Conservation (phyloP, 2,888 invertebrate genomes). For the Leptinotarsa rubiginosa region DNA sequence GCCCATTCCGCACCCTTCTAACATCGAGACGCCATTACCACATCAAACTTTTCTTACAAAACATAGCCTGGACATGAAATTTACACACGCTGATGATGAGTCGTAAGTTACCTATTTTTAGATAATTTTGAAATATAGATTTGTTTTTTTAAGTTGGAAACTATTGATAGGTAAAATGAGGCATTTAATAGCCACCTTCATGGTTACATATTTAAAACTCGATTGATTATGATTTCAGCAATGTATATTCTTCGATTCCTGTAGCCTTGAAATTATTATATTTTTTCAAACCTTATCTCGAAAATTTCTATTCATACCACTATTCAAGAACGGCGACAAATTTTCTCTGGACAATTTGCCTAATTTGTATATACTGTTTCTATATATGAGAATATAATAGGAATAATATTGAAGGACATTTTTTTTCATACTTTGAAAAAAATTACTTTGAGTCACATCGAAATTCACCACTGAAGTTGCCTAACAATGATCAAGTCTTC, state of each 20-base stretch:
- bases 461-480: no score
- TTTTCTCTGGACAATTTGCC: neutral
- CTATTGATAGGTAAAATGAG: neutral
- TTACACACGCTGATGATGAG: slow-evolving; percentile 91
- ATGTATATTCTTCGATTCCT: no score
- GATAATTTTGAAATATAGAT: neutral
- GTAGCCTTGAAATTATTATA: no score
- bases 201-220: no score
- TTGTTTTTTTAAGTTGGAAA: slow-evolving; percentile 3
- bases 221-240: no score
- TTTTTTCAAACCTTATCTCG: no score
- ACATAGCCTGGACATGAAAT: slow-evolving; percentile 94
- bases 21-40: slow-evolving; percentile 91
- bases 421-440: no score
- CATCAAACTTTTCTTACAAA: slow-evolving; percentile 91
- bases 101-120: slow-evolving; percentile 74
- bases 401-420: neutral
- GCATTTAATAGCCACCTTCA: no score
- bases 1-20: slow-evolving; percentile 90
- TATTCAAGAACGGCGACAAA: neutral
- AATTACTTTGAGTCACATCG: no score
- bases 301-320: no score
- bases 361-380: neutral
- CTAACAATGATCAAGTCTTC: no score
- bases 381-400: neutral